These are phyloP conservation scores for Hymenochirus boettgeri DNA, from an alignment of 2,113 vertebrate genomes.

Conservation along the genomic window DNA sequence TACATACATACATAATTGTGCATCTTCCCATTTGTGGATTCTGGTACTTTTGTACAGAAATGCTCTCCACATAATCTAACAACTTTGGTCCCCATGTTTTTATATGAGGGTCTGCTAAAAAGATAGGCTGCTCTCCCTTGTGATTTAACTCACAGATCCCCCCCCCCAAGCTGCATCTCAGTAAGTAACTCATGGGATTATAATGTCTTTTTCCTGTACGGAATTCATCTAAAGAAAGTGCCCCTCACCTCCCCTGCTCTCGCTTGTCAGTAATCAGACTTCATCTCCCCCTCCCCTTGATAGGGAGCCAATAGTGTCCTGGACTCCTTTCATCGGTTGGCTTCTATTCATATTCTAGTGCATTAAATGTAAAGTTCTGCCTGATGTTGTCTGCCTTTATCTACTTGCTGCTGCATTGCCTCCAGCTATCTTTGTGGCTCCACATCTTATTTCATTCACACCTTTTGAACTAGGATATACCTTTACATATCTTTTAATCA, in stretches of 20 bases:
- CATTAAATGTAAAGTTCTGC: background rate
- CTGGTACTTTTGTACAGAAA: no score
- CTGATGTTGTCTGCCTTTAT: no score
- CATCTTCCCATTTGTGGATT: no score
- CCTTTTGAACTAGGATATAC: no score
- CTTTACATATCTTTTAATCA: background rate
- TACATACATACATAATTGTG: no score
- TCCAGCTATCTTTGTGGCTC: background rate
- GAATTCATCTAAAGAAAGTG: background rate
- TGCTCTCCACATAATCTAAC: no score
- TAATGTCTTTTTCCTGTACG: background rate
- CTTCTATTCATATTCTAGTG: background rate
- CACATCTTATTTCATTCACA: no score
- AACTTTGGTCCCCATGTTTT: no score
- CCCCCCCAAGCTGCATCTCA: background rate
- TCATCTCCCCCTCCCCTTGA: conserved; percentile 1
- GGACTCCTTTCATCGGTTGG: background rate
- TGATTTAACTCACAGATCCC: no score
- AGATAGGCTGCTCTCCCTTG: no score
- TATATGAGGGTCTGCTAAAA: no score
- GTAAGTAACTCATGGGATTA: background rate
- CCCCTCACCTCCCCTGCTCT: background rate
- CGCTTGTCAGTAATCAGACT: background rate
- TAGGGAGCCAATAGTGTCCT: background rate
- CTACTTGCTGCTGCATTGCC: no score